Evolutionary conservation across 2,797 vertebrate species (phyloP), one percentile per base, ranked within the genome.

Genomic region (Enteromius anoplus): DNA sequence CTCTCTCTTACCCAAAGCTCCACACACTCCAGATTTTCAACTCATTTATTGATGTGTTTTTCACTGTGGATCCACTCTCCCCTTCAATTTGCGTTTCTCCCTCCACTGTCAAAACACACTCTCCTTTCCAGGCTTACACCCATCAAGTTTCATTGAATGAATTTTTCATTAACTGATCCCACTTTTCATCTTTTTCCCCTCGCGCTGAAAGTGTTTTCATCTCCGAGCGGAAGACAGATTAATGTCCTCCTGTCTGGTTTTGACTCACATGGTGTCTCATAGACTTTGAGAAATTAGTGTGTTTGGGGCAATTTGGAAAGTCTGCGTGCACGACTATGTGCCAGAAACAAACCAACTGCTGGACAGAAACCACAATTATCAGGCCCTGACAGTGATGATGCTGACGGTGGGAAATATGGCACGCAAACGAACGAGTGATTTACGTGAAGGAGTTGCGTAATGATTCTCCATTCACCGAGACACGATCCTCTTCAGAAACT

Each of bases 41-140:
- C 82, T 89, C 79, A 89, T 89, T 89, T 88, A 90, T 89, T 89
- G 86, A 88, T 88, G 85, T 88, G 85, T 87, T 85, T 88, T 87
- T 86, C 79, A 76, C 80, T 49, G 17, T 58, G 19, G 49, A 88
- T 85, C 81, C 82, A 75, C 80, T 89, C 86, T 88, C 75, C 80
- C 88, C 86, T 88, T 82, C 85, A 86, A 85, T 86, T 86, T 82
- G 82, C 72, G 64, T 86, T 85, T 83, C 80, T 82, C 70, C 75
- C 65, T 80, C 78, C 73, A 72, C 85, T 89, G 85, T 90, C 89
- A 89, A 85, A 88, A 89, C 88, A 86, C 80, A 79, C 78, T 86
- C 82, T 84, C 64, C 73, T 79, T 82, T 81, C 49, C 81, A 72
- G 55, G 49, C 64, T 84, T 84, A 70, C 81, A 77, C 80, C 82